phyloP scores from a whole-genome alignment of 2,113 vertebrate species.

The Nicator chloris region DNA sequence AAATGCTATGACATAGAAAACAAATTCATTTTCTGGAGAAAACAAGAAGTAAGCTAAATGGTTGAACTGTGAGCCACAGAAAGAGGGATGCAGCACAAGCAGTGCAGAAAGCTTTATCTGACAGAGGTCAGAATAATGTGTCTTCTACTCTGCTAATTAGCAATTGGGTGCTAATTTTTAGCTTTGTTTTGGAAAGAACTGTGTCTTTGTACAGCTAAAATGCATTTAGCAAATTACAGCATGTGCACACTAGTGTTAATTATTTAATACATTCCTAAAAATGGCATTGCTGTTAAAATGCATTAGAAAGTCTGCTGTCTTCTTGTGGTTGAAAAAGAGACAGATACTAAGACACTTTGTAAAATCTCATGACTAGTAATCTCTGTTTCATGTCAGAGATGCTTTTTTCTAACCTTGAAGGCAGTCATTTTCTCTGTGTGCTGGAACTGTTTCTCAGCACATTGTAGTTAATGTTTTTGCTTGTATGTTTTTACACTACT shows the following conservation, averaged over 20 bases:
- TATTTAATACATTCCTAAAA: constrained; percentile 1
- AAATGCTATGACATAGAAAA: background rate
- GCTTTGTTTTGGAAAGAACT: background rate
- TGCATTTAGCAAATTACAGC: background rate
- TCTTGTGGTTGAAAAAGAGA: background rate
- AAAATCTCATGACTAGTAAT: background rate
- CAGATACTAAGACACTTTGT: background rate
- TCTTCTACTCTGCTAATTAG: background rate
- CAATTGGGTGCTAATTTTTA: background rate
- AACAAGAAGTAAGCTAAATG: background rate
- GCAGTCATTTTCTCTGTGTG: background rate
- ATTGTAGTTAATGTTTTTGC: background rate
- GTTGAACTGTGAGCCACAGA: background rate
- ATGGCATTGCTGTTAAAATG: background rate
- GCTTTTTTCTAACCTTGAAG: background rate
- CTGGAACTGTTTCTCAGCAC: background rate
- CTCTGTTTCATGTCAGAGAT: background rate
- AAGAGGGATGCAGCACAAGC: background rate
- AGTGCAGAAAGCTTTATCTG: background rate
- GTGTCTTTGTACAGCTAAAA: background rate
- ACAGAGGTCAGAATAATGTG: background rate
- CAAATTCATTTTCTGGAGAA: background rate
- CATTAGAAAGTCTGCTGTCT: background rate
- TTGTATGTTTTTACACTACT: background rate
- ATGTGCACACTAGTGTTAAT: background rate